These are phyloP conservation scores for Ormyrus thymus DNA, from an alignment of 2,888 invertebrate species.

Conservation along the genomic window DNA sequence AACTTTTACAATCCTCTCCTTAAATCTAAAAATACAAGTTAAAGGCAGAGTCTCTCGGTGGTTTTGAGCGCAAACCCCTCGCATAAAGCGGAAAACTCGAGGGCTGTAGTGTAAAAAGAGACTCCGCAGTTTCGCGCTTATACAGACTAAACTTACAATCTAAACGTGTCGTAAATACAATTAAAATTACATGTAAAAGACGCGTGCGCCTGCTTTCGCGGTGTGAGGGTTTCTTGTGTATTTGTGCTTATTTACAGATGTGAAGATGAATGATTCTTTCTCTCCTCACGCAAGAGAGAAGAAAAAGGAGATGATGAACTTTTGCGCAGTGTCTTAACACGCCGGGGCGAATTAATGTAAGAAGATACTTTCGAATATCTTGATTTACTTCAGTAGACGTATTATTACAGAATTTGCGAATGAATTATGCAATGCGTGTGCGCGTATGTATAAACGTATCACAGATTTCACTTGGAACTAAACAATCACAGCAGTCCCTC, in stretches of 20 bases:
- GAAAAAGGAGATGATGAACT: not conserved
- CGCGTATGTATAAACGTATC: constrained; percentile 64
- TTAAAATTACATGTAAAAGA: no score
- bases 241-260: no score
- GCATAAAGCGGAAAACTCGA: no score
- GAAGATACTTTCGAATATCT: not conserved
- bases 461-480: constrained; percentile 69
- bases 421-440: constrained; percentile 20
- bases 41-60: not conserved
- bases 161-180: constrained; percentile 47
- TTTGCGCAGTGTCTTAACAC: not conserved
- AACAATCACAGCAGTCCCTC: constrained; percentile 57
- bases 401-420: not conserved
- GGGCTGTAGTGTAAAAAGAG: no score
- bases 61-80: not conserved
- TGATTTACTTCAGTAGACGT: not conserved
- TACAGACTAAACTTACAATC: no score
- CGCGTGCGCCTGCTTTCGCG: no score
- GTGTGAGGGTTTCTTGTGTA: no score
- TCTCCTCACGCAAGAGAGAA: not conserved
- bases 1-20: no score
- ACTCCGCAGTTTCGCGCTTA: no score
- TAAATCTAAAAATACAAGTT: no score
- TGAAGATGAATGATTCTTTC: not conserved
- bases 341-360: not conserved